Conservation (phyloP, 1,140 invertebrate species). For the Philotrypesis tridentata region DNA sequence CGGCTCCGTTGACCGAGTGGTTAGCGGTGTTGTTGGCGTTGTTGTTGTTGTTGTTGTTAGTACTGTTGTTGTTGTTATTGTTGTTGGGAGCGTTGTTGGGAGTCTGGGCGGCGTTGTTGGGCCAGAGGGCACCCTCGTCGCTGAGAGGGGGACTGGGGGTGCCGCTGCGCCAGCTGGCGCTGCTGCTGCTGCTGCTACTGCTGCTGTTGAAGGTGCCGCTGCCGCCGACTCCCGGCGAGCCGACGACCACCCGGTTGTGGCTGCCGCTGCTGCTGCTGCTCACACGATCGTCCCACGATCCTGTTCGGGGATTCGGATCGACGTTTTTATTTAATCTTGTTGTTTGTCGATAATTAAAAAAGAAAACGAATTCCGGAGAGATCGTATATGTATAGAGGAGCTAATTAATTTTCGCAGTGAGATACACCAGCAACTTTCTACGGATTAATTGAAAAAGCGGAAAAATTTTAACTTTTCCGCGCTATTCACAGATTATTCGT, state of each 20-base stretch:
- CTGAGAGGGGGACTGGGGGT: conserved; percentile 74
- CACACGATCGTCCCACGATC: conserved; percentile 60
- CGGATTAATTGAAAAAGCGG: too few relatives aligned
- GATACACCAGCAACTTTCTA: too few relatives aligned
- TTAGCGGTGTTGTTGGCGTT: neutral
- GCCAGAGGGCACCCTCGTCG: conserved; percentile 61
- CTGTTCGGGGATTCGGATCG: too few relatives aligned
- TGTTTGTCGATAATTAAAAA: too few relatives aligned
- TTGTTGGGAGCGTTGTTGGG: conserved; percentile 63
- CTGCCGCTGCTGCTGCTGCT: conserved; percentile 45
- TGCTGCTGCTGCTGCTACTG: conserved; percentile 68
- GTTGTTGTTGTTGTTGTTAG: neutral
- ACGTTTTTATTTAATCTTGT: too few relatives aligned
- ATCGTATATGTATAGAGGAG: too few relatives aligned
- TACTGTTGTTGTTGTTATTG: neutral
- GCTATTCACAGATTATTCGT: too few relatives aligned
- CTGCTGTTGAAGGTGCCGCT: conserved; percentile 68
- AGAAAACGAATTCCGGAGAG: too few relatives aligned
- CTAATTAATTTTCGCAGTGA: too few relatives aligned
- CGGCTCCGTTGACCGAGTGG: conserved; percentile 55
- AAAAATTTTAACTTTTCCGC: too few relatives aligned
- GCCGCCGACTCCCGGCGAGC: conserved; percentile 76
- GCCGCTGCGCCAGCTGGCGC: conserved; percentile 76
- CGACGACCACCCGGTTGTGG: conserved; percentile 72
- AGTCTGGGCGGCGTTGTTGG: conserved; percentile 60